phyloP scores from a whole-genome alignment of 2,888 invertebrate species.

The Drosophila pullipes region DNA sequence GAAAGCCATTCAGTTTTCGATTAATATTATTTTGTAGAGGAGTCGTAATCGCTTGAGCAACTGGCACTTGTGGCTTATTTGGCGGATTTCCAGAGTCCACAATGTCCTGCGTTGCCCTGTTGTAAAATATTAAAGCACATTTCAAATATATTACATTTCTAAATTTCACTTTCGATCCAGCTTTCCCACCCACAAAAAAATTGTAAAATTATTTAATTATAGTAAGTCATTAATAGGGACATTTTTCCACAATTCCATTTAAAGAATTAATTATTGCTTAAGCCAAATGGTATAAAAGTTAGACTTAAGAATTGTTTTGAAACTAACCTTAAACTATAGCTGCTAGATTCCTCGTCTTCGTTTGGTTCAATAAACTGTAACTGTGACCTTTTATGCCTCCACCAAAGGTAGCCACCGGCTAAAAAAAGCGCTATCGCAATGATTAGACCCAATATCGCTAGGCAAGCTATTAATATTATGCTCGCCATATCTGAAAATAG shows the following conservation, averaged over 20 bases:
- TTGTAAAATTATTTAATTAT: background rate
- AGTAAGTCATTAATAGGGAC: background rate
- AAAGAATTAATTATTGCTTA: background rate
- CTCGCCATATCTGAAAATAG: slow-evolving; percentile 81
- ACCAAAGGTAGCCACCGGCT: slow-evolving; percentile 85
- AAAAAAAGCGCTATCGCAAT: slow-evolving; percentile 84
- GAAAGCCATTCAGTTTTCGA: slow-evolving; percentile 84
- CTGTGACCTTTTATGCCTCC: slow-evolving; percentile 85
- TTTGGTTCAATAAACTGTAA: slow-evolving; percentile 85
- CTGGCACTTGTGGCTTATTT: slow-evolving; percentile 68
- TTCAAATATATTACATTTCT: background rate
- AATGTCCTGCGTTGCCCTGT: slow-evolving; percentile 81
- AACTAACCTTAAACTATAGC: slow-evolving; percentile 84
- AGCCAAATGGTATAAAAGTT: background rate
- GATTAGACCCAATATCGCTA: slow-evolving; percentile 84
- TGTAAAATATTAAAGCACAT: background rate
- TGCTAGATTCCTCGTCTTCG: slow-evolving; percentile 85
- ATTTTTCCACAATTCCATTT: background rate
- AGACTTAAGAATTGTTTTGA: background rate
- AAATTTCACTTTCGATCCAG: background rate
- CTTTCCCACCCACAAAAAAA: background rate
- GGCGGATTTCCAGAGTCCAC: slow-evolving; percentile 78
- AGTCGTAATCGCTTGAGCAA: slow-evolving; percentile 68
- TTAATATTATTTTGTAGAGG: slow-evolving; percentile 84
- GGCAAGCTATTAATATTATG: slow-evolving; percentile 84